These are phyloP conservation scores for Drosophila cyrtoloma DNA, from an alignment of 2,888 invertebrate genomes.

Conservation along the genomic window DNA sequence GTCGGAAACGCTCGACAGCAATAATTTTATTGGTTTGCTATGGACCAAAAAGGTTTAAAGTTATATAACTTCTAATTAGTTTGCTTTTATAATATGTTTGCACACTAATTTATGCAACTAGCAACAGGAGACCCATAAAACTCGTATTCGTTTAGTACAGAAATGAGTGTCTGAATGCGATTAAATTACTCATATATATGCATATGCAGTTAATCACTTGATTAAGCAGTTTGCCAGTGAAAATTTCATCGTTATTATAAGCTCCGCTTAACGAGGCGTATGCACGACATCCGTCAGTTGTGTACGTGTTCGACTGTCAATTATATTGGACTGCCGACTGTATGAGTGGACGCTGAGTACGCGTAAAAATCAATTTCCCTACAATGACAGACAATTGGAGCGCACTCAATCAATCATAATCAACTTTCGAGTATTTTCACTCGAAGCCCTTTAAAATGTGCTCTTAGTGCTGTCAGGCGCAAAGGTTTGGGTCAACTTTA, in stretches of 20 bases:
- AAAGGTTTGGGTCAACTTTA: slow-evolving; percentile 41
- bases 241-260: slow-evolving; percentile 38
- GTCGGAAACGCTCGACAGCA: neutral
- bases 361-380: slow-evolving; percentile 65
- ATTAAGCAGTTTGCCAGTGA: slow-evolving; percentile 22
- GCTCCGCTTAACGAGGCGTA: slow-evolving; percentile 38
- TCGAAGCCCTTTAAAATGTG: slow-evolving; percentile 53
- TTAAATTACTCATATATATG: neutral
- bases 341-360: slow-evolving; percentile 37
- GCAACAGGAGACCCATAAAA: slow-evolving; percentile 46
- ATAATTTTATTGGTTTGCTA: slow-evolving; percentile 29
- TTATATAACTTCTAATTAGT: slow-evolving; percentile 62
- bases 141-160: neutral
- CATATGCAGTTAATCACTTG: slow-evolving; percentile 28
- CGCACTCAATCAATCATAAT: slow-evolving; percentile 76
- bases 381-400: slow-evolving; percentile 53
- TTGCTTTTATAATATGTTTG: slow-evolving; percentile 36
- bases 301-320: slow-evolving; percentile 52
- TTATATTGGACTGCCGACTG: slow-evolving; percentile 49
- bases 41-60: slow-evolving; percentile 47
- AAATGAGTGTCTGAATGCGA: neutral
- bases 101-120: slow-evolving; percentile 31
- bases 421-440: slow-evolving; percentile 64
- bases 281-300: slow-evolving; percentile 38
- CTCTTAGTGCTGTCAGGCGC: slow-evolving; percentile 29